Percentiles rank a stretch among this genome's conserved stretches.
Evolutionary conservation across 2,113 vertebrate genomes (phyloP).

Genomic region (Zapornia atra): DNA sequence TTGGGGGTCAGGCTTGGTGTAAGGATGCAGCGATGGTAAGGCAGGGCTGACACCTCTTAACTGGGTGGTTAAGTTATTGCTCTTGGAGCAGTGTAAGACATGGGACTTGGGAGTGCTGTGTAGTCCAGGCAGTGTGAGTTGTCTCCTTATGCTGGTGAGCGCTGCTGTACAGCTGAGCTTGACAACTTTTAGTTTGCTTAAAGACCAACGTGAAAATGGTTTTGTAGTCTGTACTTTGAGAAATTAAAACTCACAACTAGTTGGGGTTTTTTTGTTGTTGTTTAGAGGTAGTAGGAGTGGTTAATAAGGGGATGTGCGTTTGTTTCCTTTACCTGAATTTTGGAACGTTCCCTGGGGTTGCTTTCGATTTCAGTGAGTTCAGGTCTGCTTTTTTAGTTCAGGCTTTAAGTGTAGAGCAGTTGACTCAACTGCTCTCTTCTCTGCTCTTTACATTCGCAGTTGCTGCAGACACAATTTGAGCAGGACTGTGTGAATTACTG

Average conservation of each 20-base stretch:
- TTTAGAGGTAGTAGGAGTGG: background rate
- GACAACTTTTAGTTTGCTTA: background rate
- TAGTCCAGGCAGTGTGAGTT: background rate
- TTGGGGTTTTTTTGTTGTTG: background rate
- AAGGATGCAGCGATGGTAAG: background rate
- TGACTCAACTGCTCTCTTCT: background rate
- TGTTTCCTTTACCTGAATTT: background rate
- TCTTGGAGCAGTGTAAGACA: rapidly evolving
- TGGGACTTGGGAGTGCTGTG: background rate
- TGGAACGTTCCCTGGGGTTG: background rate
- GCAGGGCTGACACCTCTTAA: background rate
- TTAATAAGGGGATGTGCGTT: background rate
- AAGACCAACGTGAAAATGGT: background rate
- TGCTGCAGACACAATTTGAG: background rate
- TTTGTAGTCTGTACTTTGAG: background rate
- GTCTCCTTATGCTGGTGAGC: background rate
- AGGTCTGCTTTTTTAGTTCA: background rate
- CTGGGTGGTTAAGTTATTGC: background rate
- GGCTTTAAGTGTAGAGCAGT: background rate
- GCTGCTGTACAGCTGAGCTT: background rate
- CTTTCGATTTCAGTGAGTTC: rapidly evolving
- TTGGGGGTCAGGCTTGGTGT: background rate
- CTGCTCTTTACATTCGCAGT: background rate
- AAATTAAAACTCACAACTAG: background rate
- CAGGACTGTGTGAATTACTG: background rate